Base-by-base conservation (phyloP, 2,888 invertebrate genomes). In the Arctia plantaginis region DNA sequence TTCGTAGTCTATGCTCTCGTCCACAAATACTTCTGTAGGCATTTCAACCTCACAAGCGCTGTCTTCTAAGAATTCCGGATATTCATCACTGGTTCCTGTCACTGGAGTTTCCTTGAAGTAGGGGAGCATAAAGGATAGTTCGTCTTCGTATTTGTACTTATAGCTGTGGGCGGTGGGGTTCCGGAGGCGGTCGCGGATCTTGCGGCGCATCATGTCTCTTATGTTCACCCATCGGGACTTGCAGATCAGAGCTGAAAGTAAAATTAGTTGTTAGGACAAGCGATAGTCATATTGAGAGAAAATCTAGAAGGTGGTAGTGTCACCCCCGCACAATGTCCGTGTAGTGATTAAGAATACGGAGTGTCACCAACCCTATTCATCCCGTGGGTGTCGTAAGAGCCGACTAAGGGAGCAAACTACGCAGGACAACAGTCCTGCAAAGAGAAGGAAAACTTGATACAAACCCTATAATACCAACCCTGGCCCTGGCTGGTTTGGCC, bases 141-240 rank as follows among this genome's bases (percentile, higher is more conserved):
- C 91, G 0, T 93, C 91, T 64, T 95, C 95, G 78, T 94, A 95
- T 70, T 94, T 93, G 85, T 95, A 95, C 66, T 90, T 90, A 87
- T 93, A 90, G 69, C 84, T 88, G 70, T 88, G 86, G 7, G 87
- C 88, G 69, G 85, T 83, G 0, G 92, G 92, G 77, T 93, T 90
- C 20, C 90, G 88, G 0, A 91, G 81, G 0, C 94, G 88, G 12
- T 92, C 91, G 1, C 91, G 88, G 44, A 93, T 85, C 78, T 91
- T 93, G 1, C 93, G 86, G 0, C 94, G 89, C 93, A 95, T 92
- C 93, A 93, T 93, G 59, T 95, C 95, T 1, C 95, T 79, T 27
- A 95, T 95, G 86, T 94, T 95, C 33, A 93, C 89, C 94, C 95
- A 95, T 71, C 95, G 84, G 0, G 91, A 87, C 84, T 94, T 95